Evolutionary conservation across 2,888 invertebrate genomes (phyloP).

Genomic region (Cataglyphis altisquamis): DNA sequence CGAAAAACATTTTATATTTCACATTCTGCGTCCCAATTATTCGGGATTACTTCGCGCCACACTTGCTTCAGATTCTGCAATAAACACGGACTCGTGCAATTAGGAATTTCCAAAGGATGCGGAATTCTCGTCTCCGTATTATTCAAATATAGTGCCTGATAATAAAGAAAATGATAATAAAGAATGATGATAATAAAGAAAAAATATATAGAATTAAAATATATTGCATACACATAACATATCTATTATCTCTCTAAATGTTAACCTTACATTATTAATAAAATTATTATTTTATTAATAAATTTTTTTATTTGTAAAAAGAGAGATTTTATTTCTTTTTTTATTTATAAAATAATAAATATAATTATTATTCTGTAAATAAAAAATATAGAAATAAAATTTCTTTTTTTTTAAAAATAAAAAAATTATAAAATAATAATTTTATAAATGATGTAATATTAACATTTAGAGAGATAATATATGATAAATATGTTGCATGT

Average conservation of each 20-base stretch:
- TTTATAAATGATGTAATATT: background rate
- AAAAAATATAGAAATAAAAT: background rate
- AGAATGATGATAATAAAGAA: conserved; percentile 69
- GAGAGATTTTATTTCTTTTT: too few relatives aligned
- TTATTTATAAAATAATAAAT: background rate
- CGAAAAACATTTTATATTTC: background rate
- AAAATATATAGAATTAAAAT: background rate
- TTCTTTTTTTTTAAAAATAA: background rate
- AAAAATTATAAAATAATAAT: background rate
- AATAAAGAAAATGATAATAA: too few relatives aligned
- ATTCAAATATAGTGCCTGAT: conserved; percentile 90
- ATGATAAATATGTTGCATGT: background rate
- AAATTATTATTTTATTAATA: too few relatives aligned
- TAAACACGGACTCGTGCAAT: conserved; percentile 90
- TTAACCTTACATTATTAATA: too few relatives aligned
- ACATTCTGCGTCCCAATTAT: conserved; percentile 91
- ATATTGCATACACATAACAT: too few relatives aligned
- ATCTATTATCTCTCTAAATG: too few relatives aligned
- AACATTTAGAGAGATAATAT: background rate
- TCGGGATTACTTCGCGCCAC: conserved; percentile 88
- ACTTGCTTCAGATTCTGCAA: conserved; percentile 88
- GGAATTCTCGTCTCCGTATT: conserved; percentile 88
- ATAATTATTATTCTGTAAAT: conserved; percentile 3
- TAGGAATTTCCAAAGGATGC: conserved; percentile 88
- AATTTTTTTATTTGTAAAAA: too few relatives aligned